Base-by-base conservation (phyloP, 1,140 invertebrate genomes). In the Orius laevigatus region DNA sequence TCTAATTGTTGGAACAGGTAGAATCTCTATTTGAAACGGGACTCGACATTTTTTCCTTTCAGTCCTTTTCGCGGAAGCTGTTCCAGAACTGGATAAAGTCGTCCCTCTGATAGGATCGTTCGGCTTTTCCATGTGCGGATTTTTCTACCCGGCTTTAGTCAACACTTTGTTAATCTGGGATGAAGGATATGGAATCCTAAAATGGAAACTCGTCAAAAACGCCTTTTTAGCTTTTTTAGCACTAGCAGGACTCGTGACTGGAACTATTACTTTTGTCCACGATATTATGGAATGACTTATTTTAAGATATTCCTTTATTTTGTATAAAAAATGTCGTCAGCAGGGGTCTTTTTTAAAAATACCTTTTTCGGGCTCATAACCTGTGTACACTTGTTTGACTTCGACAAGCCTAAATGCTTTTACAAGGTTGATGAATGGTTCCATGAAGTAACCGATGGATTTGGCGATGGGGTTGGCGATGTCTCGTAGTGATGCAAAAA, bases 61-160 rank as follows among this genome's bases (percentile, higher is more conserved):
- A 52, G 50, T 52, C n/a, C 10, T 35, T 10, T 58, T 79, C 43
- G 76, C 76, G 5, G 62, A 66, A 14, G 53, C 64, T 11, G 67
- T 80, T 38, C 73, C 75, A 2, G 64, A 75, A 56, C 61, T 80
- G 49, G 74, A 74, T 45, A 59, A 74, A 8, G 63, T 79, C 54
- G 79, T 80, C 46, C 72, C 75, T 2, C 61, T 78, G 40, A 70
- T 79, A 42, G 78, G 78, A 25, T 73, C 79, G 1, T 59, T 77
- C 14, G 66, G 67, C 39, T 71, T 70, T 38, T 70, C 71, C 31
- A 67, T 70, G 14, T 63, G 79, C n/a, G 74, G 74, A 1, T 60
- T 80, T 5, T 72, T 80, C 36, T 69, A 77, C 55, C 78, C 78
- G 42, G 70, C 76, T 6, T 51, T 75, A 32, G 69, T 81, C 42